These are phyloP conservation scores for Etheostoma cragini DNA, from an alignment of 2,113 vertebrate species.

Conservation along the genomic window DNA sequence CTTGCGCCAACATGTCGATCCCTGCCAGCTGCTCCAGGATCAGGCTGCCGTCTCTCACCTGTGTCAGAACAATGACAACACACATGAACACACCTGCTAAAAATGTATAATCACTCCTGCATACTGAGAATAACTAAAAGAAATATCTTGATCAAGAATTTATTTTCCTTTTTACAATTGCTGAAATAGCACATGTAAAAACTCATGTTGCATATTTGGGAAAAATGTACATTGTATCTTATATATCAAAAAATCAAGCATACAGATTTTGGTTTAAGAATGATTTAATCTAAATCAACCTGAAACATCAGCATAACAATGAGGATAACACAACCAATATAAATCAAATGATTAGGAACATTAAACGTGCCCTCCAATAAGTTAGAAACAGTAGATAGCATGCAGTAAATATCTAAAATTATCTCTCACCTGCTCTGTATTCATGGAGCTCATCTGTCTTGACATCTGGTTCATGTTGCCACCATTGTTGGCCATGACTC, in stretches of 20 bases:
- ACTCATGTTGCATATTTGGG: neutral
- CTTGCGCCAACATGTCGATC: constrained; percentile 72
- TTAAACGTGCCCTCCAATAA: neutral
- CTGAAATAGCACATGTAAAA: neutral
- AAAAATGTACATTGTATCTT: neutral
- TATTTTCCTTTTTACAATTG: neutral
- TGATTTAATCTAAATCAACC: neutral
- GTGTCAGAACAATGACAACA: neutral
- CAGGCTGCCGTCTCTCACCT: constrained; percentile 68
- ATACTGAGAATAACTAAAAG: neutral
- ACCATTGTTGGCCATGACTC: constrained; percentile 90
- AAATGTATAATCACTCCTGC: neutral
- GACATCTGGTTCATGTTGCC: constrained; percentile 93
- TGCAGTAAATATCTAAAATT: no score
- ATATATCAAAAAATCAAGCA: neutral
- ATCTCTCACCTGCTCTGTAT: constrained; percentile 89
- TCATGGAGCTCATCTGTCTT: constrained; percentile 93
- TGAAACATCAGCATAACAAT: neutral
- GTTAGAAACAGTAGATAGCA: neutral
- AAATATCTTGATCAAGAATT: neutral
- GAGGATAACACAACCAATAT: neutral
- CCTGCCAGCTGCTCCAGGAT: constrained; percentile 74
- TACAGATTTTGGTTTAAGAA: neutral
- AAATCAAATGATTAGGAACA: no score
- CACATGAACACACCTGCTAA: no score